These are phyloP conservation scores for Simalia tracyae DNA, from an alignment of 2,797 vertebrate genomes.

Conservation along the genomic window DNA sequence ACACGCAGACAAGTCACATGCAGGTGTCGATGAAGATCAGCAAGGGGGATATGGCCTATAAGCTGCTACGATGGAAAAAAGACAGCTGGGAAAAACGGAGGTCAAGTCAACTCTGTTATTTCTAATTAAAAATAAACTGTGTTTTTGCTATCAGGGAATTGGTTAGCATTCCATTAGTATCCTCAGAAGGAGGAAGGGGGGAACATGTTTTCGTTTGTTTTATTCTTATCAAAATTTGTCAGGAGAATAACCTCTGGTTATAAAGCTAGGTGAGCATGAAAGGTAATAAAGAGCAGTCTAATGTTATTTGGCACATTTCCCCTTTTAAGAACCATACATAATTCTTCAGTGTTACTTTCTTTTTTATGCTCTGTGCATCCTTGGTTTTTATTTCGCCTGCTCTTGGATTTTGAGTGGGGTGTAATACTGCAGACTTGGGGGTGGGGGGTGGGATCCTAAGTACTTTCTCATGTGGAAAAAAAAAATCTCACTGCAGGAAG, in stretches of 20 bases:
- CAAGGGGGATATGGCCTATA: conserved; percentile 60
- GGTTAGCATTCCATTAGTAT: conserved; percentile 68
- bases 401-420: neutral
- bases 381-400: neutral
- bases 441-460: neutral
- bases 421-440: neutral
- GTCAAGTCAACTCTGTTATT: conserved; percentile 69
- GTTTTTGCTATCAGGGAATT: conserved; percentile 69
- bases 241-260: conserved; percentile 21
- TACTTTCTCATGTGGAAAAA: neutral
- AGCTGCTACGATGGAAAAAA: conserved; percentile 58
- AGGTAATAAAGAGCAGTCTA: neutral
- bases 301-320: conserved; percentile 2
- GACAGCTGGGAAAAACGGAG: conserved; percentile 67
- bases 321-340: neutral
- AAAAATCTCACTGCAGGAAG: neutral
- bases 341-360: neutral
- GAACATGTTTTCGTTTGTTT: conserved; percentile 55
- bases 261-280: conserved; percentile 30
- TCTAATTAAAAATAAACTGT: conserved; percentile 77
- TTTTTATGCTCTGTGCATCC: neutral
- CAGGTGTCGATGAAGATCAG: conserved; percentile 67
- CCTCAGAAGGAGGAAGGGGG: neutral
- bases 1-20: conserved; percentile 52
- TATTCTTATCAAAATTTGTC: conserved; percentile 56